phyloP scores from a whole-genome alignment of 2,113 vertebrate genomes.

The Sisor rabdophorus region DNA sequence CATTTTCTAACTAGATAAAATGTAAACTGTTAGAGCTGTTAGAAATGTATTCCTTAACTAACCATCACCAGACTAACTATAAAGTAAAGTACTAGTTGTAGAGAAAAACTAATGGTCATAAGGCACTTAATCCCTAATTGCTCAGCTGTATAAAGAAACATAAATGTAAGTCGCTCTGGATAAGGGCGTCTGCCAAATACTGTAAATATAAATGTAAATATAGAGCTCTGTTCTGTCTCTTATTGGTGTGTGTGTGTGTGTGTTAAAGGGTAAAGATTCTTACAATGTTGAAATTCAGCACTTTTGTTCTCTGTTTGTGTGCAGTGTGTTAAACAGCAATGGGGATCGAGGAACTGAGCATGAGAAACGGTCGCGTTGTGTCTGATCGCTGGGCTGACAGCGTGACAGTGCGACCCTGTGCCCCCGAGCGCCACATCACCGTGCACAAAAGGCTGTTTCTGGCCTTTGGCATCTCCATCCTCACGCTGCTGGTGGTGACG shows the following conservation, averaged over 20 bases:
- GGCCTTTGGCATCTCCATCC: constrained; percentile 86
- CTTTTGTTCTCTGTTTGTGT: constrained; percentile 44
- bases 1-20: too few relatives aligned
- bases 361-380: constrained; percentile 78
- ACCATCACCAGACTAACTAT: background rate
- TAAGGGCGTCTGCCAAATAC: too few relatives aligned
- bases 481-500: constrained; percentile 84
- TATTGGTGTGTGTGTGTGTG: background rate
- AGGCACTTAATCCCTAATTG: too few relatives aligned
- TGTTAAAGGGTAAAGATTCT: constrained; percentile 65
- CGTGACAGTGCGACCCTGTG: constrained; percentile 77
- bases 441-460: constrained; percentile 85
- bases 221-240: too few relatives aligned
- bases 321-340: constrained; percentile 51
- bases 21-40: too few relatives aligned
- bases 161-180: too few relatives aligned
- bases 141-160: too few relatives aligned
- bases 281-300: constrained; percentile 9
- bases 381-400: constrained; percentile 85
- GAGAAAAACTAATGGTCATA: background rate
- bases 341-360: constrained; percentile 80
- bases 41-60: background rate
- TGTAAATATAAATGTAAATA: too few relatives aligned
- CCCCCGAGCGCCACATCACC: constrained; percentile 83
- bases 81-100: background rate